These are phyloP conservation scores for Synodontis membranacea DNA, from an alignment of 2,113 vertebrate species.

Conservation along the genomic window DNA sequence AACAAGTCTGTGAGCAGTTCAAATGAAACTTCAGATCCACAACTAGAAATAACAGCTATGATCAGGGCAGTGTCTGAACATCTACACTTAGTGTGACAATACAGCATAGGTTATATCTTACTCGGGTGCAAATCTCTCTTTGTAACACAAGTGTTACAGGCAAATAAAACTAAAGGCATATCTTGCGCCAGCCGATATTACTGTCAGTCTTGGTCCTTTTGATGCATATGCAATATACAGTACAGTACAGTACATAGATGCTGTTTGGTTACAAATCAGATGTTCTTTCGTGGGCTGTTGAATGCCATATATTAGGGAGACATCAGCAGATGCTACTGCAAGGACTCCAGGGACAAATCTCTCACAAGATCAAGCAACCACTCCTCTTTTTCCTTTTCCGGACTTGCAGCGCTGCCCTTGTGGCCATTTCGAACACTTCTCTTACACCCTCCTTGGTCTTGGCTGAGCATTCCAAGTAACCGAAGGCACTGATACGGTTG, in stretches of 20 bases:
- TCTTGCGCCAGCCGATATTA: slow-evolving; percentile 50
- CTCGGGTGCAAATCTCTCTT: slow-evolving; percentile 52
- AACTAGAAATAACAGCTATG: slow-evolving; percentile 14
- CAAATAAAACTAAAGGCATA: slow-evolving; percentile 36
- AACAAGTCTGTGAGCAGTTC: slow-evolving; percentile 23
- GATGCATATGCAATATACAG: slow-evolving; percentile 60
- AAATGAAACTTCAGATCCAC: slow-evolving; percentile 30
- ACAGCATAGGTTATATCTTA: slow-evolving; percentile 59
- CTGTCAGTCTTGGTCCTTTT: slow-evolving; percentile 62
- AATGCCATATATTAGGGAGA: slow-evolving; percentile 1
- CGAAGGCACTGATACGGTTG: slow-evolving; percentile 88
- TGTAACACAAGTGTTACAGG: slow-evolving; percentile 44
- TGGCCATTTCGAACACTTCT: slow-evolving; percentile 98
- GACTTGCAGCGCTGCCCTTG: slow-evolving; percentile 91
- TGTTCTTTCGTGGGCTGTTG: slow-evolving; percentile 51
- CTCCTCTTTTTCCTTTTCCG: slow-evolving; percentile 87
- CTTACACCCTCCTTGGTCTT: slow-evolving; percentile 97
- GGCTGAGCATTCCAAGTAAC: slow-evolving; percentile 95
- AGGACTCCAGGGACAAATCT: slow-evolving; percentile 9
- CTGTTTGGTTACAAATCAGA: slow-evolving; percentile 67
- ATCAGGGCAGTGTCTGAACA: slow-evolving; percentile 2
- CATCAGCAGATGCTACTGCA: not conserved
- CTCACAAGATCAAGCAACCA: slow-evolving; percentile 86
- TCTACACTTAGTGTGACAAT: slow-evolving; percentile 45
- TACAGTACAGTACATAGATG: slow-evolving; percentile 72